Percentiles rank a stretch among this genome's conserved stretches.
Conservation (phyloP, 2,888 invertebrate species). For the Zele albiditarsus region DNA sequence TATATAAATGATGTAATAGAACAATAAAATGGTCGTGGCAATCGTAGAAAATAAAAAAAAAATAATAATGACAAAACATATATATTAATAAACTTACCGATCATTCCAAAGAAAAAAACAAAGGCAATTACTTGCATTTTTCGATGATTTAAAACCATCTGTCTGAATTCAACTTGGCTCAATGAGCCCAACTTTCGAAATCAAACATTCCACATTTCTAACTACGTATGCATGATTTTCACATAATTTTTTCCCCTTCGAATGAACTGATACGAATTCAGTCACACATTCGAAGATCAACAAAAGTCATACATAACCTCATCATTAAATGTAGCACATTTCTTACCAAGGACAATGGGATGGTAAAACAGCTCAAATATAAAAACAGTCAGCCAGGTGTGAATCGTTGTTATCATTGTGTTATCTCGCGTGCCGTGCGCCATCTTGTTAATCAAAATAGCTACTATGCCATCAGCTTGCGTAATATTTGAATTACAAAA, state of each 20-base stretch:
- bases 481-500: too few species aligned
- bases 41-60: not conserved
- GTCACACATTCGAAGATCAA: conserved; percentile 1
- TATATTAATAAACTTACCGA: conserved; percentile 60
- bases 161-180: conserved; percentile 41
- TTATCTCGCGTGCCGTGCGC: too few species aligned
- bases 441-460: too few species aligned
- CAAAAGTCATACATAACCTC: conserved; percentile 15
- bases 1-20: conserved; percentile 12
- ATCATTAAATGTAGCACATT: not conserved
- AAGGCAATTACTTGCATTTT: conserved; percentile 69
- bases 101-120: conserved; percentile 62
- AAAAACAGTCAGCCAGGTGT: not conserved
- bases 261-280: not conserved
- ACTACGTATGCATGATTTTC: not conserved
- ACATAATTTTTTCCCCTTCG: not conserved
- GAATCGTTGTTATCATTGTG: too few species aligned
- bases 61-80: conserved; percentile 3
- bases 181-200: conserved; percentile 3
- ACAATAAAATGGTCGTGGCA: not conserved
- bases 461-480: too few species aligned
- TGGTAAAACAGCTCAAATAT: not conserved
- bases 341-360: not conserved
- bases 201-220: not conserved
- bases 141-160: conserved; percentile 65